Evolutionary conservation across 2,797 vertebrate species (phyloP).

Genomic region (Gambelia wislizenii): DNA sequence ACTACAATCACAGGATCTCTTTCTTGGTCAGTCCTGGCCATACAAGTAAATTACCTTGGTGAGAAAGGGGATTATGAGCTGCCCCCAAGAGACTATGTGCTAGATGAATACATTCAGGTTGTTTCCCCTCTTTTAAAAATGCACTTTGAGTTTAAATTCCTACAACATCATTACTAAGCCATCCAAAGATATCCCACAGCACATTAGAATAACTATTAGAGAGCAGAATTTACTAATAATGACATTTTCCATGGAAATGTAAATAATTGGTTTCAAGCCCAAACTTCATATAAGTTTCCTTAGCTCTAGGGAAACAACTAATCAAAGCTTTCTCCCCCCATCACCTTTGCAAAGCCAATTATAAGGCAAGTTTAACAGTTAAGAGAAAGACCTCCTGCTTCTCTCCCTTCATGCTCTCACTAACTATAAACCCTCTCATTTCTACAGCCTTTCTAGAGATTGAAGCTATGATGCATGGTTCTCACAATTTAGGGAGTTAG

Average conservation of each 20-base stretch:
- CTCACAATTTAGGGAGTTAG: not conserved
- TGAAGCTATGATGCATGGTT: not conserved
- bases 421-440: not conserved
- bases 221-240: constrained; percentile 54
- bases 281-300: constrained; percentile 53
- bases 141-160: constrained; percentile 57
- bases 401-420: not conserved
- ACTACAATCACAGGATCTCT: too few species aligned
- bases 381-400: constrained; percentile 33
- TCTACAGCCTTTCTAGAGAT: constrained; percentile 3
- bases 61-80: constrained; percentile 35
- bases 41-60: constrained; percentile 11
- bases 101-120: constrained; percentile 46
- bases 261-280: constrained; percentile 68
- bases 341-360: constrained; percentile 49
- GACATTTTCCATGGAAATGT: constrained; percentile 63
- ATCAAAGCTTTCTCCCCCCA: constrained; percentile 49
- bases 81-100: constrained; percentile 38
- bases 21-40: too few species aligned
- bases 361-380: constrained; percentile 46
- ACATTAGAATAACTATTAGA: constrained; percentile 60
- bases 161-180: constrained; percentile 53
- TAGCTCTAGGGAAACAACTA: constrained; percentile 60
- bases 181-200: constrained; percentile 39
- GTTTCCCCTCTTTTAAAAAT: constrained; percentile 52